A percentile compares a stretch with the other conserved stretches of the same genome.
These are phyloP conservation scores for Cecropterus lyciades DNA, from an alignment of 1,140 invertebrate species.

Conservation along the genomic window DNA sequence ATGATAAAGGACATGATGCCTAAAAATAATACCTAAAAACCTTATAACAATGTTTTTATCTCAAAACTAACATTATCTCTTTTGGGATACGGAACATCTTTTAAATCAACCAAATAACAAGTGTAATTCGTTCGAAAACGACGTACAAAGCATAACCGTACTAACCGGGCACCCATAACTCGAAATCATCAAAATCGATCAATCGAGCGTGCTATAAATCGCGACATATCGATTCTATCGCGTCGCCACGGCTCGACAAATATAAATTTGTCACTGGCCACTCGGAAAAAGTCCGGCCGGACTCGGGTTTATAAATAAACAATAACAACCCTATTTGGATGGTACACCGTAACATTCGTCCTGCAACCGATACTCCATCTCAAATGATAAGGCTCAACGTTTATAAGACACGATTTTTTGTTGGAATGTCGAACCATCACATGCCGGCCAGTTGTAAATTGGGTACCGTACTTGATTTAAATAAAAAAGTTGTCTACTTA, in stretches of 20 bases:
- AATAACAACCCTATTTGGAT: constrained; percentile 74
- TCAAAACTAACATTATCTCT: no score
- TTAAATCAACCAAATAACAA: background rate
- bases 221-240: constrained; percentile 74
- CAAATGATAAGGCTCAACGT: constrained; percentile 49
- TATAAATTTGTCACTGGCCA: constrained; percentile 81
- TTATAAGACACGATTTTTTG: constrained; percentile 49
- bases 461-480: background rate
- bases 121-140: background rate
- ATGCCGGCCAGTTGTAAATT: constrained; percentile 4
- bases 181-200: constrained; percentile 75
- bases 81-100: background rate
- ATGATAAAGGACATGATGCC: no score
- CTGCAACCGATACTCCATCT: constrained; percentile 56
- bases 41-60: no score
- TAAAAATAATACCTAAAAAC: no score
- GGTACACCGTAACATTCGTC: constrained; percentile 69
- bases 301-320: constrained; percentile 77
- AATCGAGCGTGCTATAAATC: constrained; percentile 72
- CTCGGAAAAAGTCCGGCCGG: constrained; percentile 63
- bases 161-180: constrained; percentile 46
- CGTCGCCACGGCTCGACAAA: constrained; percentile 69
- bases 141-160: background rate
- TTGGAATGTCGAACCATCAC: constrained; percentile 20
- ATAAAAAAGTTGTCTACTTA: background rate